A percentile compares a stretch with the other conserved stretches of the same genome.
Conservation (phyloP, 2,888 invertebrate species). For the Cenopis cana region DNA sequence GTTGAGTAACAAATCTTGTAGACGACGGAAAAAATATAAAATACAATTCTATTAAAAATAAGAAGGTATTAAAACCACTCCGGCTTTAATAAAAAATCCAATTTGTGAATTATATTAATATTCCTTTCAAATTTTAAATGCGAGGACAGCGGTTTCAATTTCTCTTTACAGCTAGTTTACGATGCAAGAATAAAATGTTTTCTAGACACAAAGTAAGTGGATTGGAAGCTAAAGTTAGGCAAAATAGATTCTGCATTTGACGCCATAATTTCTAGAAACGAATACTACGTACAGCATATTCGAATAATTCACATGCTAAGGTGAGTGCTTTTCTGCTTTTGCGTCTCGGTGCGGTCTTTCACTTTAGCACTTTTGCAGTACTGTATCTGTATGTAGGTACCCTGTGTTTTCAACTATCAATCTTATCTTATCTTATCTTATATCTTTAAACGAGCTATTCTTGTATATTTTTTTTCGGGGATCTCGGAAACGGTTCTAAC, state of each 20-base stretch:
- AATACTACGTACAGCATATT: constrained; percentile 2
- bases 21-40: too few species aligned
- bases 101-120: background rate
- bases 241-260: constrained; percentile 11
- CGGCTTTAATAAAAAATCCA: too few species aligned
- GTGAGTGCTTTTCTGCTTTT: constrained; percentile 3
- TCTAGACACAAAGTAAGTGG: background rate
- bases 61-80: too few species aligned
- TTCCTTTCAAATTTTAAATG: too few species aligned
- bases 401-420: too few species aligned
- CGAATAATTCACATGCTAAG: constrained; percentile 19
- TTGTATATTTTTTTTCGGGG: too few species aligned
- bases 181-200: constrained; percentile 6
- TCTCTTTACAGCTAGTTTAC: background rate
- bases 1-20: too few species aligned
- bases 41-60: too few species aligned
- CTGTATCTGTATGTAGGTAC: too few species aligned
- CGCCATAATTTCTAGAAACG: constrained; percentile 2
- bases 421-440: too few species aligned
- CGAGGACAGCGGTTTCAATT: background rate
- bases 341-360: constrained; percentile 18
- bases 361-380: background rate
- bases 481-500: too few species aligned
- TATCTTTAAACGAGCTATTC: too few species aligned
- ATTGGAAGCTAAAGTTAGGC: background rate